Evolutionary conservation across 2,888 invertebrate genomes (phyloP), one percentile per base, ranked within the genome.

Genomic region (Mechanitis mazaeus): DNA sequence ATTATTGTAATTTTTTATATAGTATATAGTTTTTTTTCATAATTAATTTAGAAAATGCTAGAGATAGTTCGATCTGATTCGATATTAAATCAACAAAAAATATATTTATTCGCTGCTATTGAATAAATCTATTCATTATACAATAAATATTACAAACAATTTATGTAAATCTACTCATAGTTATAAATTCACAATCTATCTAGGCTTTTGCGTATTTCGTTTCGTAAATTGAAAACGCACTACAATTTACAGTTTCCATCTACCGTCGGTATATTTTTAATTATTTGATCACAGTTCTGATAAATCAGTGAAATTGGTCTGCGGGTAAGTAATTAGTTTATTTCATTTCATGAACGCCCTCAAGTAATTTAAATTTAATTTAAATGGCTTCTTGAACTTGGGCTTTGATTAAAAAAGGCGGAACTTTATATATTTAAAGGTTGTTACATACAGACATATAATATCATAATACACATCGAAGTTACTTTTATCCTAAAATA

Each of bases 201-300:
- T 61, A 62, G 59, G 75, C 69, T 70, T 72, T 72, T 72, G 70
- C 71, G 73, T 69, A 72, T 72, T 74, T 71, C 74, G 75, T 77
- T 81, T 76, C 70, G 79, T 77, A 86, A 85, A 87, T 85, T 84
- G 84, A 85, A 85, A 78, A 75, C 80, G 78, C 74, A 77, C 67
- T 63, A 64, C 71, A 72, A 85, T 86, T 85, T 84, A 84, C 76
- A 72, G 62, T 61, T 70, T 69, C 73, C 60, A 61, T 54, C 61
- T 77, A 81, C 81, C 77, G 80, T 80, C 65, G 73, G 77, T 70
- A 76, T 77, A 81, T 85, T 85, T 88, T 90, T 85, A 87, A 87
- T 89, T 88, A 87, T 87, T 89, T 89, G 87, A 88, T 88, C 87
- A 81, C 77, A 76, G 71, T 76, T 76, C 82, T 82, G 89, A 89